phyloP scores from a whole-genome alignment of 2,888 invertebrate genomes.

The Bembecia ichneumoniformis region DNA sequence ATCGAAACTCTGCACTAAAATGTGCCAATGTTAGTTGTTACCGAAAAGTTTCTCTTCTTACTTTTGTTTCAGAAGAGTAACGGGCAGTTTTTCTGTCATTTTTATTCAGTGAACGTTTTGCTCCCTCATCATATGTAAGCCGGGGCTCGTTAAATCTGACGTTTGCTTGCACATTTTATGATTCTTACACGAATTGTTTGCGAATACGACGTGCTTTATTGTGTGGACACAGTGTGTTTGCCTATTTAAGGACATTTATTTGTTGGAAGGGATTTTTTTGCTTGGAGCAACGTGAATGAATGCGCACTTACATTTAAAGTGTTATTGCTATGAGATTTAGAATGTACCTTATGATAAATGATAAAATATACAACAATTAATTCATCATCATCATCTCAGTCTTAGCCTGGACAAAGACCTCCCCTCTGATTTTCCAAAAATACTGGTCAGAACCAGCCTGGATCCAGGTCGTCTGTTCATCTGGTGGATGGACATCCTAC shows the following conservation, averaged over 20 bases:
- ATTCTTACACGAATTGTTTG: conserved; percentile 1
- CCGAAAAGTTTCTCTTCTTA: background rate
- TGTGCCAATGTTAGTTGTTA: background rate
- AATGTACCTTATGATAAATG: background rate
- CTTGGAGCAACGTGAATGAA: background rate
- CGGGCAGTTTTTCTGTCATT: background rate
- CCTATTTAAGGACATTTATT: background rate
- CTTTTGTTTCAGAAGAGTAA: background rate
- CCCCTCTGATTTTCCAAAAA: too few relatives aligned
- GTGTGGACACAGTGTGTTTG: background rate
- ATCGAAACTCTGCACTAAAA: background rate
- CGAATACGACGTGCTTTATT: background rate
- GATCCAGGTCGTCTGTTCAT: too few relatives aligned
- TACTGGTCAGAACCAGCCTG: too few relatives aligned
- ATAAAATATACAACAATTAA: background rate
- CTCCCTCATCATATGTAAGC: background rate
- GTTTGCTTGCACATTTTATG: conserved; percentile 1
- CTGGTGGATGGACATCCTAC: too few relatives aligned
- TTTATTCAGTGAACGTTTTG: background rate
- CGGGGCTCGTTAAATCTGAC: conserved; percentile 1
- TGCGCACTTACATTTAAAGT: background rate
- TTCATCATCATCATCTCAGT: too few relatives aligned
- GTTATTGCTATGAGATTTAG: background rate
- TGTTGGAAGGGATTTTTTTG: background rate
- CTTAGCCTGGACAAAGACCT: too few relatives aligned